These are phyloP conservation scores for Manis crassicaudata DNA, from an alignment of 2,797 vertebrate species.

Conservation along the genomic window DNA sequence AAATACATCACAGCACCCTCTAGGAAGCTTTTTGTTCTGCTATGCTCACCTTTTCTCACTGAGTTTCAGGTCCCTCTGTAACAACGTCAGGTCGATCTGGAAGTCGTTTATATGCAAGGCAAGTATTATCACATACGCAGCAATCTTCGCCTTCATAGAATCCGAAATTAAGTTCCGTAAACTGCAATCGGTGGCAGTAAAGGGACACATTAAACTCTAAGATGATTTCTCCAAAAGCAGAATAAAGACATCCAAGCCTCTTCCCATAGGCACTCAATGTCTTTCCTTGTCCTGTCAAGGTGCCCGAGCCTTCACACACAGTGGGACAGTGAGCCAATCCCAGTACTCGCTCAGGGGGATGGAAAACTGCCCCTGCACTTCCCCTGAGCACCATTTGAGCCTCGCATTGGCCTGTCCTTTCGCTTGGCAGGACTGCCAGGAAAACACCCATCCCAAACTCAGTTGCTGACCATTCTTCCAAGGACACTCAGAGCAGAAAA, in stretches of 20 bases:
- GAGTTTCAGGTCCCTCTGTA: slow-evolving; percentile 93
- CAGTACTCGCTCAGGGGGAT: background rate
- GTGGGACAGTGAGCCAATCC: background rate
- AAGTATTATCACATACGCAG: slow-evolving; percentile 90
- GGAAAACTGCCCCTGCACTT: background rate
- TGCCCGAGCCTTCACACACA: background rate
- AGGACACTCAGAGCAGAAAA: background rate
- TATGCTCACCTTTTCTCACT: slow-evolving; percentile 89
- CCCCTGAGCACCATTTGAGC: background rate
- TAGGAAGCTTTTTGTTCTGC: background rate
- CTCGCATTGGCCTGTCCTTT: background rate
- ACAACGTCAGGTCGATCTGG: slow-evolving; percentile 90
- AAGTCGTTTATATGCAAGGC: slow-evolving; percentile 93
- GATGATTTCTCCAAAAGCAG: background rate
- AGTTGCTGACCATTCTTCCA: background rate
- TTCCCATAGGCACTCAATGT: background rate
- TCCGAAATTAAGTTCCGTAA: slow-evolving; percentile 89
- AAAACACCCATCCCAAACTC: background rate
- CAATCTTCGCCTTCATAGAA: slow-evolving; percentile 93
- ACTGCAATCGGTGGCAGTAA: slow-evolving; percentile 81
- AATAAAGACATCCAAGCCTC: background rate
- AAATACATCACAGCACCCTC: background rate
- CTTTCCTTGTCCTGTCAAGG: background rate
- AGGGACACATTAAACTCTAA: background rate
- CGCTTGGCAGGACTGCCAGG: background rate